These are phyloP conservation scores for Contarinia nasturtii DNA, from an alignment of 1,140 invertebrate species.

Conservation along the genomic window DNA sequence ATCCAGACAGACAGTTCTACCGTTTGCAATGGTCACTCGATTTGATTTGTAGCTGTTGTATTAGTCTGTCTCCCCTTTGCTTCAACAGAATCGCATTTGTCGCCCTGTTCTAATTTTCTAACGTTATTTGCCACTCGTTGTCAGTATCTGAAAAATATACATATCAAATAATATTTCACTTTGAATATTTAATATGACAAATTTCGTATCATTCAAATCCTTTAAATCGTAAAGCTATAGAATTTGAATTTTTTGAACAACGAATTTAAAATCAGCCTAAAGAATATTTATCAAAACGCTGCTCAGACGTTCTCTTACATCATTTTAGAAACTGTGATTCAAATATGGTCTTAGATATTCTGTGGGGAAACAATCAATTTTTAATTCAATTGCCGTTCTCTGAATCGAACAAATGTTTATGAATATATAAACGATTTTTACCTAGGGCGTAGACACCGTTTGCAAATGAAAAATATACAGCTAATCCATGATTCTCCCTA, in stretches of 20 bases:
- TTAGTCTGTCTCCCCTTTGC: no score
- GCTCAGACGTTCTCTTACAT: slow-evolving; percentile 56
- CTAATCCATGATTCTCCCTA: no score
- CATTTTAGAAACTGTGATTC: slow-evolving; percentile 52
- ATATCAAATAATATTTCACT: background rate
- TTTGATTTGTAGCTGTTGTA: no score
- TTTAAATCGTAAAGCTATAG: slow-evolving; percentile 13
- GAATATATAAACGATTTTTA: slow-evolving; percentile 13
- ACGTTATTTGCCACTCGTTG: background rate
- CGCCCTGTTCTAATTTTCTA: slow-evolving; percentile 1
- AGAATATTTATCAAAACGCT: slow-evolving; percentile 36
- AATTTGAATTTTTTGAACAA: slow-evolving; percentile 16
- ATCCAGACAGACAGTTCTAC: no score
- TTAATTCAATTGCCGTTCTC: background rate
- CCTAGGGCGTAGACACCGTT: no score
- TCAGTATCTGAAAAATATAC: background rate
- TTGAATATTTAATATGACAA: background rate
- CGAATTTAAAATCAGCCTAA: slow-evolving; percentile 23
- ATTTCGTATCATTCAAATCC: background rate
- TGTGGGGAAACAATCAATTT: slow-evolving; percentile 3
- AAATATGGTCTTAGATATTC: slow-evolving; percentile 11
- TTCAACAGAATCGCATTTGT: no score
- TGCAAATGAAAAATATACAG: no score
- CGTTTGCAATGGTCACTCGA: no score
- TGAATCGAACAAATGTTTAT: background rate